Conservation (phyloP, 1,140 invertebrate species). For the Panulirus ornatus region DNA sequence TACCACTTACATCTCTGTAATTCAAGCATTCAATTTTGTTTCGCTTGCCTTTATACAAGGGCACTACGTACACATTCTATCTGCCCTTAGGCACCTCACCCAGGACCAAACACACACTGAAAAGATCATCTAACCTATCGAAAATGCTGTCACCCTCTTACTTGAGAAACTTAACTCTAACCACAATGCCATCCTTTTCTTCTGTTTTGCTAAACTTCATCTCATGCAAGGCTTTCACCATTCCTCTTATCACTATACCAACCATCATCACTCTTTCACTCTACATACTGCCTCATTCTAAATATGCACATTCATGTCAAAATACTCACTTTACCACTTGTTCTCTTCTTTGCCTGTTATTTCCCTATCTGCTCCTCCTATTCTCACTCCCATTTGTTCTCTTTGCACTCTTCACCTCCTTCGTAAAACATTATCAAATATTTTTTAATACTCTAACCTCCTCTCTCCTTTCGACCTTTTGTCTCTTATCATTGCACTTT, state of each 20-base stretch:
- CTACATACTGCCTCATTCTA: neutral
- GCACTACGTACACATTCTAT: too few species aligned
- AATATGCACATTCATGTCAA: neutral
- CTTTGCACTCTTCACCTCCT: neutral
- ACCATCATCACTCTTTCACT: neutral
- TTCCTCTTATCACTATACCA: neutral
- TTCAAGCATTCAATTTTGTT: too few species aligned
- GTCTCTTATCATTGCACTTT: neutral
- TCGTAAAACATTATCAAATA: neutral
- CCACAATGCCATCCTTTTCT: neutral
- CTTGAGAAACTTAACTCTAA: too few species aligned
- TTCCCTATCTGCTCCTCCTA: neutral
- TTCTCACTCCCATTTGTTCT: neutral
- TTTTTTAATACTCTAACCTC: neutral
- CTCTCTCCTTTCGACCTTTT: neutral
- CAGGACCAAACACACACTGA: too few species aligned
- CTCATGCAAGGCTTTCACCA: too few species aligned
- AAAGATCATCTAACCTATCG: too few species aligned
- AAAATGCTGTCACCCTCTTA: too few species aligned
- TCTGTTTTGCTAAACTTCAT: too few species aligned
- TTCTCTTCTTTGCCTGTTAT: too few species aligned
- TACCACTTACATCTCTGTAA: too few species aligned
- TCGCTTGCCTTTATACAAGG: too few species aligned
- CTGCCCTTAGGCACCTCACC: too few species aligned
- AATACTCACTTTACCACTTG: neutral